Percentiles rank a stretch among this genome's conserved stretches.
Conservation (phyloP, 2,888 invertebrate genomes). For the Leucophenga maculata region DNA sequence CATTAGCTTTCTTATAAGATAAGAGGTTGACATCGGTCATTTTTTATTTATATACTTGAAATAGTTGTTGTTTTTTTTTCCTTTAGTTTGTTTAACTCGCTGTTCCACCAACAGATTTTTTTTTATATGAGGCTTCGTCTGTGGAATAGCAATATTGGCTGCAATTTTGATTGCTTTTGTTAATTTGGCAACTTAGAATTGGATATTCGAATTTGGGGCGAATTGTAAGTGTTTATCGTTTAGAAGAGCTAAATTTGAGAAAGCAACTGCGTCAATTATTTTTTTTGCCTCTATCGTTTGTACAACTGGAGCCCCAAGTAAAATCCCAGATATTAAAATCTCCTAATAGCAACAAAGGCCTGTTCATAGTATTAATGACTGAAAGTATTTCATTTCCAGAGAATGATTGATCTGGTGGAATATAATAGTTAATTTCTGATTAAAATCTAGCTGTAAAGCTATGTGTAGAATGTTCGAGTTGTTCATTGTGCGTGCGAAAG, state of each 20-base stretch:
- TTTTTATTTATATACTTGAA: not conserved
- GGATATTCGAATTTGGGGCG: too few relatives aligned
- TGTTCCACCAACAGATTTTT: conserved; percentile 19
- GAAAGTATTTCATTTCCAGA: conserved; percentile 30
- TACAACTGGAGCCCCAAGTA: too few relatives aligned
- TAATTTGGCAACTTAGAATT: conserved; percentile 18
- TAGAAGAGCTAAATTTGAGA: conserved; percentile 22
- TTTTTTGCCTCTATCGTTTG: too few relatives aligned
- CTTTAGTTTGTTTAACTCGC: conserved; percentile 14
- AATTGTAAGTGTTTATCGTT: not conserved
- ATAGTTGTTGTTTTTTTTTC: conserved; percentile 8
- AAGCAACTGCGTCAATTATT: too few relatives aligned
- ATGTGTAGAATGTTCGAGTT: conserved; percentile 14
- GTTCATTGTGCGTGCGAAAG: too few relatives aligned
- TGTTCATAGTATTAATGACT: not conserved
- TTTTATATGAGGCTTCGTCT: conserved; percentile 19
- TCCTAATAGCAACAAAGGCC: too few relatives aligned
- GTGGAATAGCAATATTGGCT: conserved; percentile 27
- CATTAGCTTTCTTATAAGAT: not conserved
- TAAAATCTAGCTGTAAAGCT: conserved; percentile 7
- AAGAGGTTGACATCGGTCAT: not conserved
- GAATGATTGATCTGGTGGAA: conserved; percentile 18
- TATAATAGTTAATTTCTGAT: conserved; percentile 22
- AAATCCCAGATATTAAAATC: too few relatives aligned
- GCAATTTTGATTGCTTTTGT: conserved; percentile 24